These are phyloP conservation scores for Calephelis nemesis DNA, from an alignment of 1,140 invertebrate species.

Conservation along the genomic window DNA sequence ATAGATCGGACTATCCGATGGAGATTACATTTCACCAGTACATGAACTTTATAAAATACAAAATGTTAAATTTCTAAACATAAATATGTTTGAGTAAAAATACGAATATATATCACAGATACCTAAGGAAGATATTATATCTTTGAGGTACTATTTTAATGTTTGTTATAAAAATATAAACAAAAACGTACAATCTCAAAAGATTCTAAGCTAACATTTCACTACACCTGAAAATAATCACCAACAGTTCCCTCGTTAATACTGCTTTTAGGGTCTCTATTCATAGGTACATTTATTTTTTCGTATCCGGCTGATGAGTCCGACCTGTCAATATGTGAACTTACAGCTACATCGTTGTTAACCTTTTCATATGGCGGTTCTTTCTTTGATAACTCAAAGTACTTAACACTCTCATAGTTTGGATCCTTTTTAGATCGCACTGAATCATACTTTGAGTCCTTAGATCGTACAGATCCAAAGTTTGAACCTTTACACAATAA, in stretches of 20 bases:
- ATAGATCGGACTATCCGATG: constrained; percentile 49
- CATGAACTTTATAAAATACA: constrained; percentile 15
- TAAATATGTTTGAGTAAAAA: constrained; percentile 39
- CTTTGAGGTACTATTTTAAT: constrained; percentile 41
- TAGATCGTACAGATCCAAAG: constrained; percentile 83
- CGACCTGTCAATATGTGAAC: constrained; percentile 55
- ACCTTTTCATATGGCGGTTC: constrained; percentile 79
- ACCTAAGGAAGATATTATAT: constrained; percentile 60
- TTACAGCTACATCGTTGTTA: constrained; percentile 55
- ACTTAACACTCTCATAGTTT: constrained; percentile 80
- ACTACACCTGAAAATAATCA: constrained; percentile 78
- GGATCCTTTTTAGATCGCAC: constrained; percentile 75
- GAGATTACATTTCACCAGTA: constrained; percentile 46
- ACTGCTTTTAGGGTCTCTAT: constrained; percentile 62
- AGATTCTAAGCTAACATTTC: constrained; percentile 26
- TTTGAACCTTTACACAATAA: constrained; percentile 81
- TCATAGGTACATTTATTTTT: constrained; percentile 64
- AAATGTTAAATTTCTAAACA: constrained; percentile 20
- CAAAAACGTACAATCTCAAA: constrained; percentile 61
- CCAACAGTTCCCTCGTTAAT: constrained; percentile 69
- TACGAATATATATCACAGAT: constrained; percentile 75
- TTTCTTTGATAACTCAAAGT: constrained; percentile 73
- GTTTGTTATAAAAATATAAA: constrained; percentile 47
- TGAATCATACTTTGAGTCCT: constrained; percentile 73
- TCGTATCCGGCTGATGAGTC: constrained; percentile 76